Percentiles rank a stretch among this genome's conserved stretches.
These are phyloP conservation scores for Halcyon chelicuti DNA, from an alignment of 2,797 vertebrate species.

Conservation along the genomic window DNA sequence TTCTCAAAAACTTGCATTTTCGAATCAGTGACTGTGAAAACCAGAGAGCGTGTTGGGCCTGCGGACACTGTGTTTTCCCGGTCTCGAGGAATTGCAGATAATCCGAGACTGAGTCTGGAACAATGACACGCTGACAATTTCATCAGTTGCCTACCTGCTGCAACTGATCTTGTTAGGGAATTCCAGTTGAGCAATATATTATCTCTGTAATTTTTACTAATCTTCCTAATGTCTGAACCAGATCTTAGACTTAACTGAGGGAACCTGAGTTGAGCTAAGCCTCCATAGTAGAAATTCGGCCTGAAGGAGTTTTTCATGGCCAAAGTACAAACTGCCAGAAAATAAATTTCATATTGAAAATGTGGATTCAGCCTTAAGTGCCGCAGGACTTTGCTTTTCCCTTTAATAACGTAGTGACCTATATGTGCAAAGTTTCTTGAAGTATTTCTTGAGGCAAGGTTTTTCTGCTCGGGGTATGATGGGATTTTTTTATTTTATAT, in stretches of 20 bases:
- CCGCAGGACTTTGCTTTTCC: constrained; percentile 7
- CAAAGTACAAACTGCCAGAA: constrained; percentile 27
- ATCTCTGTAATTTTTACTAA: not conserved
- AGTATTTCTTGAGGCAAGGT: constrained; percentile 25
- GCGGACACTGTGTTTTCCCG: not conserved
- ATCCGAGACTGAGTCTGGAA: not conserved
- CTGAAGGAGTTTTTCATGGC: constrained; percentile 11
- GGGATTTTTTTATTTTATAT: constrained; percentile 20
- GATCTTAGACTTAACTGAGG: not conserved
- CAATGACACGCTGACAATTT: not conserved
- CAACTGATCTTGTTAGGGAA: not conserved
- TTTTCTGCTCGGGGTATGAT: not conserved
- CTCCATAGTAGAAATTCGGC: not conserved
- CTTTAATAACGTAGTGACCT: not conserved
- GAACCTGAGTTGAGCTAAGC: not conserved
- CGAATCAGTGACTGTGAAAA: not conserved
- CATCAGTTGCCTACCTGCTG: not conserved
- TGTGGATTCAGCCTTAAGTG: constrained; percentile 33
- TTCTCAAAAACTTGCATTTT: not conserved
- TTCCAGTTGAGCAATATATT: not conserved
- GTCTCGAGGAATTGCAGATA: not conserved
- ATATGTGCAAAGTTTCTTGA: constrained; percentile 16
- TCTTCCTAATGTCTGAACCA: not conserved
- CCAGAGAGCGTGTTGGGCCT: not conserved
- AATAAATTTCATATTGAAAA: constrained; percentile 40